Evolutionary conservation across 2,113 vertebrate genomes (phyloP).

Genomic region (Cyprichromis sp.): DNA sequence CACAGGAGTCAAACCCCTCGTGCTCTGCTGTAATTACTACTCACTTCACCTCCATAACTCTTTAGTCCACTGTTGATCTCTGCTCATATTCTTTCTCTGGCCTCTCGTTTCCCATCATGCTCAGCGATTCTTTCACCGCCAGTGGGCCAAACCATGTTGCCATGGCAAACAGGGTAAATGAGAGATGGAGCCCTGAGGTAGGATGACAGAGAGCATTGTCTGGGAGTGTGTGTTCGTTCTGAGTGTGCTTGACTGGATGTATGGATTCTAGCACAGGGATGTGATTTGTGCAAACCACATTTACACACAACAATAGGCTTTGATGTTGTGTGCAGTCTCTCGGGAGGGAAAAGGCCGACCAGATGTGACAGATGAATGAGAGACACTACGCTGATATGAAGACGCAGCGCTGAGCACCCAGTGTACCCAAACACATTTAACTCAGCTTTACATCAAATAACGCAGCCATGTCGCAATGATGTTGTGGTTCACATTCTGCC

Average conservation of each 20-base stretch:
- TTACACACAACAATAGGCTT: neutral
- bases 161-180: constrained; percentile 59
- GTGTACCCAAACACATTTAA: neutral
- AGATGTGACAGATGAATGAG: constrained; percentile 18
- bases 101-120: constrained; percentile 25
- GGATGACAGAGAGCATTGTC: neutral
- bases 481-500: neutral
- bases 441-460: neutral
- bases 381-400: neutral
- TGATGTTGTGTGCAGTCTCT: neutral
- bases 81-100: neutral
- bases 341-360: constrained; percentile 13
- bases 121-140: neutral
- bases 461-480: neutral
- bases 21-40: neutral
- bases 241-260: neutral
- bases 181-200: constrained; percentile 33
- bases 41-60: neutral
- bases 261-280: neutral
- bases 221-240: neutral
- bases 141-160: constrained; percentile 44
- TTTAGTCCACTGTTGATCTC: neutral
- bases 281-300: neutral
- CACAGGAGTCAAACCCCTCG: neutral
- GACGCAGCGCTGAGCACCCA: neutral